Evolutionary conservation across 1,140 invertebrate species (phyloP).

Genomic region (Macrostomum lignano): DNA sequence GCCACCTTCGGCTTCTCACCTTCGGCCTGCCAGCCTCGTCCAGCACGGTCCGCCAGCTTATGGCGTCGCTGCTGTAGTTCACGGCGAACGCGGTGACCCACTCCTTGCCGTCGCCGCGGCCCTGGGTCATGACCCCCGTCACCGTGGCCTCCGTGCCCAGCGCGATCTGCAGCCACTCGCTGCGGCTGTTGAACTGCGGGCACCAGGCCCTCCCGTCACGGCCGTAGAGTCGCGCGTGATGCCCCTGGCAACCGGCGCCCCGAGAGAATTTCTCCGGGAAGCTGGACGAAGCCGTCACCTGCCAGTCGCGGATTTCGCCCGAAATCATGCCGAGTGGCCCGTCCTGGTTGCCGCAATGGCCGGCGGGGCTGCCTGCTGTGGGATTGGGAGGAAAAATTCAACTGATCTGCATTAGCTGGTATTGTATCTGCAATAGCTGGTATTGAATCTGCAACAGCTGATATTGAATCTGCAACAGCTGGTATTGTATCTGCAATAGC

Average conservation of each 20-base stretch:
- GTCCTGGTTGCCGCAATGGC: slow-evolving; percentile 19
- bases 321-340: slow-evolving; percentile 32
- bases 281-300: slow-evolving; percentile 32
- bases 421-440: no score
- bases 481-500: no score
- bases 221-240: slow-evolving; percentile 32
- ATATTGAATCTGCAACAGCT: no score
- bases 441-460: no score
- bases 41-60: slow-evolving; percentile 29
- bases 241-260: slow-evolving; percentile 31
- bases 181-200: slow-evolving; percentile 29
- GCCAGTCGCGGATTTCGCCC: slow-evolving; percentile 33
- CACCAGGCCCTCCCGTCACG: slow-evolving; percentile 32
- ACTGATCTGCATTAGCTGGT: no score
- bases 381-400: no score
- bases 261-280: slow-evolving; percentile 26
- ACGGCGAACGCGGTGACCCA: slow-evolving; percentile 31
- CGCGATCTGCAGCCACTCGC: slow-evolving; percentile 33
- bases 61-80: slow-evolving; percentile 31
- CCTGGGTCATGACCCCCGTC: slow-evolving; percentile 32
- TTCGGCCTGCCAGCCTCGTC: slow-evolving; percentile 30
- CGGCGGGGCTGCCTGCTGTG: no score
- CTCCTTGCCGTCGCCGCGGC: slow-evolving; percentile 29
- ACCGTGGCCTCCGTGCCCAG: slow-evolving; percentile 30
- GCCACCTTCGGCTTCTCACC: no score